Evolutionary conservation across 2,888 invertebrate species (phyloP).

Genomic region (Sabatieria punctata): DNA sequence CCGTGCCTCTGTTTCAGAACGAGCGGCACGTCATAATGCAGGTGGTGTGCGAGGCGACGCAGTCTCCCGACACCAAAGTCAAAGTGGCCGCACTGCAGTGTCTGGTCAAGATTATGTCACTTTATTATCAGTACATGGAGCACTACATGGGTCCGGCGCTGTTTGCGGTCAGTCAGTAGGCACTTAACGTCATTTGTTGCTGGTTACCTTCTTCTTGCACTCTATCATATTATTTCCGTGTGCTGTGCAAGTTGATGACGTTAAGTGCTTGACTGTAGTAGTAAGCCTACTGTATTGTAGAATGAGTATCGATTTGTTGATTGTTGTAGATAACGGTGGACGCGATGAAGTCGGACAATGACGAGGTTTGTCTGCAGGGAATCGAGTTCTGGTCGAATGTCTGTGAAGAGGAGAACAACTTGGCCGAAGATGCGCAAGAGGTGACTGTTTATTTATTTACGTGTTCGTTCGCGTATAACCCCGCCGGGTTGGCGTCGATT

Average conservation of each 20-base stretch:
- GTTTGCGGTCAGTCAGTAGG: constrained; percentile 63
- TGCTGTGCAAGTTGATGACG: too few species aligned
- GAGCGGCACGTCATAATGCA: constrained; percentile 99
- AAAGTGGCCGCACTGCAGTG: constrained; percentile 93
- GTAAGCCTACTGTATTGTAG: too few species aligned
- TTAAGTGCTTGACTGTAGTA: too few species aligned
- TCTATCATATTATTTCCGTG: too few species aligned
- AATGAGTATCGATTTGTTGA: too few species aligned
- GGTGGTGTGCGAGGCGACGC: constrained; percentile 96
- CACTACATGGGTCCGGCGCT: constrained; percentile 94
- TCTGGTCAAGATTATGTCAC: constrained; percentile 87
- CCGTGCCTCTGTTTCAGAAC: constrained; percentile 44
- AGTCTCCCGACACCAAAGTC: constrained; percentile 72
- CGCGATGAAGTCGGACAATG: constrained; percentile 90
- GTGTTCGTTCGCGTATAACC: background rate
- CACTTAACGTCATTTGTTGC: too few species aligned
- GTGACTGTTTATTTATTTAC: constrained; percentile 23
- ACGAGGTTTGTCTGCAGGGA: constrained; percentile 92
- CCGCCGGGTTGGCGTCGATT: background rate
- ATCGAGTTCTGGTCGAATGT: constrained; percentile 99
- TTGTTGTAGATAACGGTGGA: constrained; percentile 64
- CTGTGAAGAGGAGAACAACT: constrained; percentile 94
- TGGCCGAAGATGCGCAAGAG: constrained; percentile 79
- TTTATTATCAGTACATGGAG: constrained; percentile 98
- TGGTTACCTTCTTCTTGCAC: too few species aligned